phyloP scores from a whole-genome alignment of 1,140 invertebrate species.

The Caenorhabditis remanei region DNA sequence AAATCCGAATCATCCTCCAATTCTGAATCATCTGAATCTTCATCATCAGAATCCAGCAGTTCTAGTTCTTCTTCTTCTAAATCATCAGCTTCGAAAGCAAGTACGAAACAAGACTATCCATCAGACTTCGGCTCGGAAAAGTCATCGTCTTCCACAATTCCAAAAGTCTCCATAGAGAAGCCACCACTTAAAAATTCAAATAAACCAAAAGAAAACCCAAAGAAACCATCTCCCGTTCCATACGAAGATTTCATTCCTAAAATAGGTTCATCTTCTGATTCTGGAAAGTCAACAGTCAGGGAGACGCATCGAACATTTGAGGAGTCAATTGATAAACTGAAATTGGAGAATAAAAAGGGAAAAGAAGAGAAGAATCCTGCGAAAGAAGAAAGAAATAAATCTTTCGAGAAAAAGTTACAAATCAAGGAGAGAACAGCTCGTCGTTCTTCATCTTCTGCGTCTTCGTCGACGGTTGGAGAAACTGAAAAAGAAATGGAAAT shows the following conservation, averaged over 20 bases:
- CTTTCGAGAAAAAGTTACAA: not conserved
- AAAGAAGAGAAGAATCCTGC: not conserved
- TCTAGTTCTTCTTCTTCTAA: not conserved
- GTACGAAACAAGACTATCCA: not conserved
- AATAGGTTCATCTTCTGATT: conserved; percentile 1
- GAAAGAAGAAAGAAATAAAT: not conserved
- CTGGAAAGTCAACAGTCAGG: conserved; percentile 30
- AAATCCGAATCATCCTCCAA: not conserved
- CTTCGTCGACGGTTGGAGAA: not conserved
- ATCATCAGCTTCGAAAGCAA: conserved; percentile 9
- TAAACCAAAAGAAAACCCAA: not conserved
- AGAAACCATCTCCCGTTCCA: not conserved
- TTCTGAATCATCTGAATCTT: conserved; percentile 6
- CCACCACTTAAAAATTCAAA: not conserved
- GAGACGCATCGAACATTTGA: conserved; percentile 8
- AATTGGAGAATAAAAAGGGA: not conserved
- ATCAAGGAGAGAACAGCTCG: not conserved
- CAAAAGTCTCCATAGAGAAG: not conserved
- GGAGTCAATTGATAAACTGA: not conserved
- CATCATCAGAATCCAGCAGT: not conserved
- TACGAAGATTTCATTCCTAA: not conserved
- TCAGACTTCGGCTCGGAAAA: not conserved
- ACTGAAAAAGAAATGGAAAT: conserved; percentile 10
- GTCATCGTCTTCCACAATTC: not conserved
- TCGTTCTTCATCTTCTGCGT: conserved; percentile 18